Conservation (phyloP, 2,113 vertebrate species). For the Thunnus thynnus region DNA sequence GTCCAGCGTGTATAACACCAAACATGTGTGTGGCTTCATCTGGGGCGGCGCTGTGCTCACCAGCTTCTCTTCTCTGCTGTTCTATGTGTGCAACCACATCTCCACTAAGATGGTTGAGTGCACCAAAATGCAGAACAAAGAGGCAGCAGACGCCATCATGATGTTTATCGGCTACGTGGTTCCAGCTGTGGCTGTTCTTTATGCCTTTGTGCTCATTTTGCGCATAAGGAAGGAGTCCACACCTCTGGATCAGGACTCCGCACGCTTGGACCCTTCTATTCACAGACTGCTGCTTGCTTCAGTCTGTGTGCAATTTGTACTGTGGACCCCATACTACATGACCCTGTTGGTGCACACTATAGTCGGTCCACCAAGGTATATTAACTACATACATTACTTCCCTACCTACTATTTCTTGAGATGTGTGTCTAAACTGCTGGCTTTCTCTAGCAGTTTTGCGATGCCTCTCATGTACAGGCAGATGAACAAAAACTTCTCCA, state of each 20-base stretch:
- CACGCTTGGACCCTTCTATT: constrained; percentile 91
- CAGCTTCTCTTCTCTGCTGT: constrained; percentile 96
- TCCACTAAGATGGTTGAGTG: constrained; percentile 94
- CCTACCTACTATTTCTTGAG: constrained; percentile 87
- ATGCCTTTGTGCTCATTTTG: constrained; percentile 90
- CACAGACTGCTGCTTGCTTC: constrained; percentile 93
- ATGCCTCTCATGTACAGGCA: constrained; percentile 93
- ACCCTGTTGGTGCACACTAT: constrained; percentile 90
- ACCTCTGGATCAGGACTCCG: constrained; percentile 91
- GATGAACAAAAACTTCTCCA: constrained; percentile 93
- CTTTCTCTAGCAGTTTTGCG: constrained; percentile 93
- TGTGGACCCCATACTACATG: constrained; percentile 96
- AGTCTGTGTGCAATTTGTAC: constrained; percentile 91
- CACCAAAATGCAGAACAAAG: constrained; percentile 95
- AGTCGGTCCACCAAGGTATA: constrained; percentile 79
- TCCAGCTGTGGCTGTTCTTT: constrained; percentile 90
- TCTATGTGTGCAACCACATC: constrained; percentile 96
- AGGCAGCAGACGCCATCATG: constrained; percentile 94
- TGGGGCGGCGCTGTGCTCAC: constrained; percentile 98
- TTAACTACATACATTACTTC: constrained; percentile 69
- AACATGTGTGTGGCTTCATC: constrained; percentile 96
- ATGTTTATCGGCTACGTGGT: constrained; percentile 95
- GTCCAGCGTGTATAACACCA: constrained; percentile 97
- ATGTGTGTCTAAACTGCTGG: constrained; percentile 90
- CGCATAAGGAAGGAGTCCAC: constrained; percentile 92